Evolutionary conservation across 2,888 invertebrate species (phyloP).

Genomic region (Microctonus aethiopoides): DNA sequence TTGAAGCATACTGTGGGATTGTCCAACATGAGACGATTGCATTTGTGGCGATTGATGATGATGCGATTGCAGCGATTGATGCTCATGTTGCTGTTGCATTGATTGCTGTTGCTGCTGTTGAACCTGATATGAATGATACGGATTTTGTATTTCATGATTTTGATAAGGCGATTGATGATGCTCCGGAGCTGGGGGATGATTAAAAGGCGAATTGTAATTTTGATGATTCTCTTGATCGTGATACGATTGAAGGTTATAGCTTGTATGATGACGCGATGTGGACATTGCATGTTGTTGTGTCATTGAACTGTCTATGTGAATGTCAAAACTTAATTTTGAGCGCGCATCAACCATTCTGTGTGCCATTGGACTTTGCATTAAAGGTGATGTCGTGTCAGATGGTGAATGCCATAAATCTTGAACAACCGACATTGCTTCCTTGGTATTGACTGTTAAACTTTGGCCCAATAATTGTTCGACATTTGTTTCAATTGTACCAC

Average conservation of each 20-base stretch:
- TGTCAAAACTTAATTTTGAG: conserved; percentile 59
- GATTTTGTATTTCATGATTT: conserved; percentile 53
- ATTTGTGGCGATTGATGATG: conserved; percentile 46
- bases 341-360: conserved; percentile 53
- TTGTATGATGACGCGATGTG: conserved; percentile 50
- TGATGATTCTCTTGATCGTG: conserved; percentile 64
- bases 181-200: conserved; percentile 42
- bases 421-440: conserved; percentile 76
- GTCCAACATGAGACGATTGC: conserved; percentile 56
- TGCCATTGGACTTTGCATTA: conserved; percentile 45
- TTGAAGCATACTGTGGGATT: conserved; percentile 31
- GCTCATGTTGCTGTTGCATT: conserved; percentile 44
- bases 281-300: conserved; percentile 61
- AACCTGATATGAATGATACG: conserved; percentile 59
- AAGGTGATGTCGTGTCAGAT: conserved; percentile 26
- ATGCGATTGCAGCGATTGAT: conserved; percentile 46
- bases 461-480: conserved; percentile 70
- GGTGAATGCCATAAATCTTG: conserved; percentile 72
- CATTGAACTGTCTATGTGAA: conserved; percentile 65
- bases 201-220: conserved; percentile 52
- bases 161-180: conserved; percentile 53
- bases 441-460: conserved; percentile 77
- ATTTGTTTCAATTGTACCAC: conserved; percentile 43
- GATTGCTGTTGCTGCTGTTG: conserved; percentile 49
- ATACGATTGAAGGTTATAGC: conserved; percentile 54